phyloP scores from a whole-genome alignment of 1,140 invertebrate genomes.

The Drosophila auraria region DNA sequence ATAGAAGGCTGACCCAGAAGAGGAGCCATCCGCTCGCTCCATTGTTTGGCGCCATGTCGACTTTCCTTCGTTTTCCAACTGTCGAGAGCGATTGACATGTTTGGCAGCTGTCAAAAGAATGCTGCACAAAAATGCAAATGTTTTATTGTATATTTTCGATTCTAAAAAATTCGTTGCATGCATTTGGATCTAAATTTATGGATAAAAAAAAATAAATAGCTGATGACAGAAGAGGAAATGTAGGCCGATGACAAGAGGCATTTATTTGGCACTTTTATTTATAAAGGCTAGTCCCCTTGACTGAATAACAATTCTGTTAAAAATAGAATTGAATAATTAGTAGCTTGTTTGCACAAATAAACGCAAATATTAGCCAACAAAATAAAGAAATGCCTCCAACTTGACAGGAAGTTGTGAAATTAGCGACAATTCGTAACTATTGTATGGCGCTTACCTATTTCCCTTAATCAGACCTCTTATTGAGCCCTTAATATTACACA shows the following conservation, averaged over 20 bases:
- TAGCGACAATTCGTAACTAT: not conserved
- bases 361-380: not conserved
- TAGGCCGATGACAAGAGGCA: not conserved
- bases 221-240: not conserved
- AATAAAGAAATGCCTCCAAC: not conserved
- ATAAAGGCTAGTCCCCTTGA: not conserved
- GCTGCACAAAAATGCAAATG: slow-evolving; percentile 50
- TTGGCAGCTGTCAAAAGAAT: slow-evolving; percentile 65
- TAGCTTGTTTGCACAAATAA: not conserved
- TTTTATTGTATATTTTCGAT: slow-evolving; percentile 14
- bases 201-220: not conserved
- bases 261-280: not conserved
- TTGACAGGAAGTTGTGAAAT: slow-evolving; percentile 14
- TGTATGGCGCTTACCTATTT: not conserved
- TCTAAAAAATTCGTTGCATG: slow-evolving; percentile 3
- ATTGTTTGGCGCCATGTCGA: slow-evolving; percentile 53
- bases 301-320: not conserved
- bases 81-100: slow-evolving; percentile 59
- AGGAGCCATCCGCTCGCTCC: slow-evolving; percentile 15
- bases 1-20: slow-evolving; percentile 17
- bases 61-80: slow-evolving; percentile 17
- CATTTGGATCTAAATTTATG: slow-evolving; percentile 1
- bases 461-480: not conserved
- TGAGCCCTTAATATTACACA: not conserved
- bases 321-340: not conserved